phyloP scores from a whole-genome alignment of 1,140 invertebrate species.

The Plutomurus gul region DNA sequence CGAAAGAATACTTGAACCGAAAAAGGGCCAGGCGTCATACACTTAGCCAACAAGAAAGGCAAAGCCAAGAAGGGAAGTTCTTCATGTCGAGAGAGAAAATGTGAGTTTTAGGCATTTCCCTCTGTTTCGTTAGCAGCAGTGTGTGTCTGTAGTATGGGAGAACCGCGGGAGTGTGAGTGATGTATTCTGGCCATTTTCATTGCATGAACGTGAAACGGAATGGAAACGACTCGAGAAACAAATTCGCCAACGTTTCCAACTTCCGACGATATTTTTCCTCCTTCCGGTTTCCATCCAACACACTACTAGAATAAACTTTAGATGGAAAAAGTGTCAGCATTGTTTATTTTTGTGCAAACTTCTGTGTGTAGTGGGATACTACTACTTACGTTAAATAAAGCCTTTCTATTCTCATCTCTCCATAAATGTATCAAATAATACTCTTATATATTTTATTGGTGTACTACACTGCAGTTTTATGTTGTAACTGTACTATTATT shows the following conservation, averaged over 20 bases:
- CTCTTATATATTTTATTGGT: no score
- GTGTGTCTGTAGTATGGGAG: no score
- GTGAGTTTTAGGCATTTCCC: no score
- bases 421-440: no score
- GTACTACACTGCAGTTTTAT: no score
- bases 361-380: no score
- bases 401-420: neutral
- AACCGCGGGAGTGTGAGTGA: neutral
- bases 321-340: neutral
- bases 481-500: no score
- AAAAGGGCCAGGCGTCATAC: no score
- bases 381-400: neutral
- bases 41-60: no score
- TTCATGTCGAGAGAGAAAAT: neutral
- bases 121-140: no score
- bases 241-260: slow-evolving; percentile 18
- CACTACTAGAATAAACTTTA: neutral
- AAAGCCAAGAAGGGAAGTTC: no score
- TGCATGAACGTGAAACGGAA: slow-evolving; percentile 19
- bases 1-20: no score
- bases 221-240: slow-evolving; percentile 19
- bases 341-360: neutral
- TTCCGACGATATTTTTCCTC: slow-evolving; percentile 11
- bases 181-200: slow-evolving; percentile 18
- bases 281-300: neutral